Conservation (phyloP, 1,140 invertebrate species). For the Scaptomyza graminum region DNA sequence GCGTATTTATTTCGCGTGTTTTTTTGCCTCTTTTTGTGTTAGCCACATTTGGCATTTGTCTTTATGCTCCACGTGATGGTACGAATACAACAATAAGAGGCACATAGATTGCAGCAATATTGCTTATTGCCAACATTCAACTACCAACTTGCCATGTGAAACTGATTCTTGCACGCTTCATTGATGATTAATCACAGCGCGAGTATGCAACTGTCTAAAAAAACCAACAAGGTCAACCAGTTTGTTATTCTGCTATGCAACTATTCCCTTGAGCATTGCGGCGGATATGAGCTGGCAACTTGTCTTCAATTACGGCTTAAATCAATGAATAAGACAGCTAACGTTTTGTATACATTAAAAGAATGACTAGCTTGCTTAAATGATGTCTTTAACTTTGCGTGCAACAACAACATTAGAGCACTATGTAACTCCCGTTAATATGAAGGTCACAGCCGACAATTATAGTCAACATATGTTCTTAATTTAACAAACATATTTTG, state of each 20-base stretch:
- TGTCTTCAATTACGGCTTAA: conserved; percentile 57
- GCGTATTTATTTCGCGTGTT: conserved; percentile 1
- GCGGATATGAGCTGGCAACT: conserved; percentile 50
- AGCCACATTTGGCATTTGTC: conserved; percentile 20
- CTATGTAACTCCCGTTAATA: neutral
- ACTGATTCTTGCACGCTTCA: conserved; percentile 72
- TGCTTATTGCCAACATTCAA: neutral
- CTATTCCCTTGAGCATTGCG: conserved; percentile 17
- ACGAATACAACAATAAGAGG: neutral
- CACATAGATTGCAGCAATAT: conserved; percentile 32
- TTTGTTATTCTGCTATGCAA: conserved; percentile 40
- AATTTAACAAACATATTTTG: too few species aligned
- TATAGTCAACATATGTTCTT: neutral
- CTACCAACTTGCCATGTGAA: conserved; percentile 1
- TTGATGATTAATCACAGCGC: conserved; percentile 63
- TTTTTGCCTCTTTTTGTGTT: conserved; percentile 11
- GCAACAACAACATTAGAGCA: neutral
- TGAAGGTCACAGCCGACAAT: neutral
- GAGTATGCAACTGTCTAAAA: conserved; percentile 48
- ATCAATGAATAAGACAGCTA: conserved; percentile 55
- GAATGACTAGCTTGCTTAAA: neutral
- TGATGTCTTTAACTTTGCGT: neutral
- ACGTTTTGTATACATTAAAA: neutral
- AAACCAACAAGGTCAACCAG: conserved; percentile 59
- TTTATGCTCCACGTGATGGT: conserved; percentile 58